Percentiles rank a stretch among this genome's conserved stretches.
These are phyloP conservation scores for Nothura maculosa DNA, from an alignment of 2,797 vertebrate species.

Conservation along the genomic window DNA sequence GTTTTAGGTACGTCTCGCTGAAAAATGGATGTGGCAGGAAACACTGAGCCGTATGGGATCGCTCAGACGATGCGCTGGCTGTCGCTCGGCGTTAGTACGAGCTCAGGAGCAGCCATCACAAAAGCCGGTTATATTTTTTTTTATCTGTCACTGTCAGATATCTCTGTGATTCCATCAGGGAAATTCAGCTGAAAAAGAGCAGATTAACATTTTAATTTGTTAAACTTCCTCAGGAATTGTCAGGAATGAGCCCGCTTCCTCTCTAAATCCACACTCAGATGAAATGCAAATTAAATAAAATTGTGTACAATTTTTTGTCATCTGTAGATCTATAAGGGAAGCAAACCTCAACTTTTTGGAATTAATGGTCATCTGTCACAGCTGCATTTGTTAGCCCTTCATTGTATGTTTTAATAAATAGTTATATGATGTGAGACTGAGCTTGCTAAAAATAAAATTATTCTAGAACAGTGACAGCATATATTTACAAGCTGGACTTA, in stretches of 20 bases:
- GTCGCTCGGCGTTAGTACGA: background rate
- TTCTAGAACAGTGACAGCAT: background rate
- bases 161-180: slow-evolving; percentile 47
- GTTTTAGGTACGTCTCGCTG: background rate
- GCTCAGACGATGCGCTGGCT: background rate
- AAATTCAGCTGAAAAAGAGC: slow-evolving; percentile 67
- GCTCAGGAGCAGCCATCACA: background rate
- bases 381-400: background rate
- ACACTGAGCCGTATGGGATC: background rate
- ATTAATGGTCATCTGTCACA: background rate
- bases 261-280: background rate
- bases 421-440: background rate
- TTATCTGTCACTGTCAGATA: slow-evolving; percentile 31
- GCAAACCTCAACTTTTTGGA: background rate
- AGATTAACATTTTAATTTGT: slow-evolving; percentile 68
- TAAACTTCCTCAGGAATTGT: slow-evolving; percentile 64
- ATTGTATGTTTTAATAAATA: background rate
- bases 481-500: background rate
- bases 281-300: slow-evolving; percentile 6
- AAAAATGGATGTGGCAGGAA: slow-evolving; percentile 38
- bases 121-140: background rate
- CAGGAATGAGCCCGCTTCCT: slow-evolving; percentile 53
- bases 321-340: background rate
- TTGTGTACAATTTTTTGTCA: background rate
- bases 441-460: background rate